A percentile compares a stretch with the other conserved stretches of the same genome.
Conservation (phyloP, 2,113 vertebrate genomes). For the Stercorarius parasiticus region DNA sequence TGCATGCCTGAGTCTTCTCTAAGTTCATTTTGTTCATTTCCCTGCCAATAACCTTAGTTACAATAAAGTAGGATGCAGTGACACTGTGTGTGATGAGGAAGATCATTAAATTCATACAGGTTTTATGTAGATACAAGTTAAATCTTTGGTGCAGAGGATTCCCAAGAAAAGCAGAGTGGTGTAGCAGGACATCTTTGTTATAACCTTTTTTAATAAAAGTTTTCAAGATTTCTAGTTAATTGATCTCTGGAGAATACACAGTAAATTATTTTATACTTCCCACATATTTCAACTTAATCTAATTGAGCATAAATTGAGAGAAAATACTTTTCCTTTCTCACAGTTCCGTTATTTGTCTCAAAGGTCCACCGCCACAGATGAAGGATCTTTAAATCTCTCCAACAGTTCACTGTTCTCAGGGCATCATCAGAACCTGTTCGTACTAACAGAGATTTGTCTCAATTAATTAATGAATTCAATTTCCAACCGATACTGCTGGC, state of each 20-base stretch:
- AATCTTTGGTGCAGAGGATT: background rate
- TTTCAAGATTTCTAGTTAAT: constrained; percentile 6
- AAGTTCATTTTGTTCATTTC: background rate
- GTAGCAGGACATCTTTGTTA: background rate
- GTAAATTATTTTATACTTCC: background rate
- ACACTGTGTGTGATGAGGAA: background rate
- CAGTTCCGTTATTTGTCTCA: background rate
- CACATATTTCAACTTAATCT: background rate
- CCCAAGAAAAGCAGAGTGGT: background rate
- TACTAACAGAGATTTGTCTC: background rate
- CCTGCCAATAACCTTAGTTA: background rate
- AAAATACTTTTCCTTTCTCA: background rate
- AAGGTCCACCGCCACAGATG: background rate
- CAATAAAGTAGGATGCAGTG: background rate
- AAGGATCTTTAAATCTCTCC: background rate
- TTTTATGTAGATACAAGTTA: background rate
- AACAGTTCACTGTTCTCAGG: background rate
- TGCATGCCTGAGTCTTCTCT: background rate
- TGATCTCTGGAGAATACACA: background rate
- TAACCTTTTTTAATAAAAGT: background rate
- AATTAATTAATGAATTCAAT: background rate
- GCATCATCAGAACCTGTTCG: background rate
- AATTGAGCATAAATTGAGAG: background rate
- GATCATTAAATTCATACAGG: background rate
- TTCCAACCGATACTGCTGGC: background rate